A percentile compares a stretch with the other conserved stretches of the same genome.
phyloP scores from a whole-genome alignment of 1,140 invertebrate species.

The Brachionus plicatilis region DNA sequence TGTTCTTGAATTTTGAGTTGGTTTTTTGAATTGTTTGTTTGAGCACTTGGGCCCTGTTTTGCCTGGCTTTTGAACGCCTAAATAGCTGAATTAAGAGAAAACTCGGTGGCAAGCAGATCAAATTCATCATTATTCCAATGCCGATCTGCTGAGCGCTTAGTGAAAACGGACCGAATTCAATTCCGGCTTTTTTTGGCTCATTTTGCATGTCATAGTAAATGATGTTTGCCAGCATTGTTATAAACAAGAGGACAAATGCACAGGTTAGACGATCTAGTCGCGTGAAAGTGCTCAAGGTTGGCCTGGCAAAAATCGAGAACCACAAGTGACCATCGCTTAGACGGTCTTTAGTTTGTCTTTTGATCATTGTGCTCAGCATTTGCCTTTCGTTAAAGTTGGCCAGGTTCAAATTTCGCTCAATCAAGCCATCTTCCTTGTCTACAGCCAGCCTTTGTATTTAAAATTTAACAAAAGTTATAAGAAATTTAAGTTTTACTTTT shows the following conservation, averaged over 20 bases:
- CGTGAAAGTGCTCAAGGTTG: constrained; percentile 53
- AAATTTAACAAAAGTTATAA: neutral
- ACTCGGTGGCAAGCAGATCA: constrained; percentile 59
- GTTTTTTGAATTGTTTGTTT: neutral
- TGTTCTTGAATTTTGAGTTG: neutral
- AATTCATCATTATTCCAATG: constrained; percentile 51
- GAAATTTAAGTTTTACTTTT: too few species aligned
- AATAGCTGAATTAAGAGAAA: constrained; percentile 58
- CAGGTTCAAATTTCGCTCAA: constrained; percentile 57
- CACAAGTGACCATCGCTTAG: constrained; percentile 59
- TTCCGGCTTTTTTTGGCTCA: constrained; percentile 44
- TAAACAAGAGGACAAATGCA: constrained; percentile 59
- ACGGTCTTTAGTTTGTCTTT: neutral
- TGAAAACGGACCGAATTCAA: constrained; percentile 57
- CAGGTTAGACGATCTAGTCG: constrained; percentile 58
- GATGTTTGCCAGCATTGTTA: constrained; percentile 61
- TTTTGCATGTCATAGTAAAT: constrained; percentile 58
- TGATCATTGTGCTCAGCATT: neutral
- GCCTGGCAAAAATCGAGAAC: constrained; percentile 60
- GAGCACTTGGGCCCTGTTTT: constrained; percentile 43
- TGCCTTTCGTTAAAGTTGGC: neutral
- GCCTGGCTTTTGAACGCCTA: constrained; percentile 54
- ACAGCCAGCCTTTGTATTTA: constrained; percentile 52
- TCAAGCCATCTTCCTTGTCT: constrained; percentile 61
- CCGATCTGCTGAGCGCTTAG: constrained; percentile 53